Evolutionary conservation across 2,797 vertebrate genomes (phyloP), one percentile per base, ranked within the genome.

Genomic region (Darevskia nairensis): DNA sequence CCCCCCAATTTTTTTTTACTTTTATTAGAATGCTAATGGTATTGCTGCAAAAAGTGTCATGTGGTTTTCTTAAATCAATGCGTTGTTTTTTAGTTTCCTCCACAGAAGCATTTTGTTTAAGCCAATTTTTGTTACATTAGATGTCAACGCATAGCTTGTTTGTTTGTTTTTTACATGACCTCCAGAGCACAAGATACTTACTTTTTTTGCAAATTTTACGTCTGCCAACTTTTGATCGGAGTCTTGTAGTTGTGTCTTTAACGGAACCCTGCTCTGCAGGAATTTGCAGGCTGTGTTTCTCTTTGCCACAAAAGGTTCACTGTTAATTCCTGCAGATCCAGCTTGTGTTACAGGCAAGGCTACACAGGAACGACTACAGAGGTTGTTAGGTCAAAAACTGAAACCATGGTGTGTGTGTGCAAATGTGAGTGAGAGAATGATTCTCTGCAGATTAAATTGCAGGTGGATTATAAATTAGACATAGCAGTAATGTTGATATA

Each of bases 181-280:
- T 90, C 83, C 59, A 59, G 35, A 59, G 69, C 81, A 89, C 44
- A 91, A 89, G 80, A 91, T 80, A 85, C 69, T 79, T 88, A 6
- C 27, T 90, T 79, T 91, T 13, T 61, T 82, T 86, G 77, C 0
- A 0, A 0, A 32, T 0, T 8, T 85, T 85, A 75, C 7, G 6
- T 10, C 35, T 55, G 9, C 17, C 39, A 46, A 11, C 27, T 13
- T 46, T 41, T 61, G 68, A 44, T 23, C 32, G 11, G 19, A 27
- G 13, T 50, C 21, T 9, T 61, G 13, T 35, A 86, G 39, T 32
- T 69, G 41, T 78, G 27, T 39, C 71, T 82, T 75, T 46, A 74
- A 61, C 17, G 17, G 32, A 27, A 23, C 19, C 21, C 55, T 75
- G 55, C 15, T 69, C 27, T 83, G 68, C 23, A 88, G 32, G 32